Conservation (phyloP, 2,888 invertebrate species). For the Erebia palarica region DNA sequence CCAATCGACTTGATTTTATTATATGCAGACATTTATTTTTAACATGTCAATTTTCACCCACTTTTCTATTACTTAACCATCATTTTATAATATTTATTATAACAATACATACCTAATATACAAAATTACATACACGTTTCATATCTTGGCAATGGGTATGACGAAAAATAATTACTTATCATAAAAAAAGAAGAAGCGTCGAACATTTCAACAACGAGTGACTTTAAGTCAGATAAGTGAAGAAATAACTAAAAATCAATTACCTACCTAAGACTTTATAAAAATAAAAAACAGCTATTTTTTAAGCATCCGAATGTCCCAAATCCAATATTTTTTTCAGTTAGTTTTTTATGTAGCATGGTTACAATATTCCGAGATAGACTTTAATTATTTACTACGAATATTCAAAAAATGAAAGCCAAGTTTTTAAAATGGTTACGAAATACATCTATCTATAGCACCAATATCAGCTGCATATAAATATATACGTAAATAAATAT, state of each 20-base stretch:
- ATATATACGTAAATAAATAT: constrained; percentile 54
- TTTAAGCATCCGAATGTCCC: constrained; percentile 23
- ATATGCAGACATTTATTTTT: neutral
- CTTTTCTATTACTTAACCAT: neutral
- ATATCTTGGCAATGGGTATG: constrained; percentile 71
- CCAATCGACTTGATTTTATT: neutral
- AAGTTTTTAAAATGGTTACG: constrained; percentile 46
- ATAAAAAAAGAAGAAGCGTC: constrained; percentile 52
- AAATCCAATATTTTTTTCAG: constrained; percentile 27
- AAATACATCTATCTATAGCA: constrained; percentile 68
- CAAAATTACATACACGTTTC: constrained; percentile 30
- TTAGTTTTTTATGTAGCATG: constrained; percentile 1
- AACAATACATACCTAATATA: constrained; percentile 5
- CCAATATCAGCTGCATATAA: constrained; percentile 77
- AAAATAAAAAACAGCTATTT: constrained; percentile 5
- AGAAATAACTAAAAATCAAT: constrained; percentile 65
- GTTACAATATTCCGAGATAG: constrained; percentile 18
- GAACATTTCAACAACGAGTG: constrained; percentile 55
- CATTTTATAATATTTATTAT: constrained; percentile 4
- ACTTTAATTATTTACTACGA: constrained; percentile 25
- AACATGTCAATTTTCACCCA: neutral
- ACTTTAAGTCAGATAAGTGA: constrained; percentile 69
- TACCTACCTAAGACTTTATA: constrained; percentile 30
- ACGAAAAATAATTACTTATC: constrained; percentile 55
- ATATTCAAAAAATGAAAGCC: constrained; percentile 26